These are phyloP conservation scores for Archips xylosteana DNA, from an alignment of 2,888 invertebrate species.

Conservation along the genomic window DNA sequence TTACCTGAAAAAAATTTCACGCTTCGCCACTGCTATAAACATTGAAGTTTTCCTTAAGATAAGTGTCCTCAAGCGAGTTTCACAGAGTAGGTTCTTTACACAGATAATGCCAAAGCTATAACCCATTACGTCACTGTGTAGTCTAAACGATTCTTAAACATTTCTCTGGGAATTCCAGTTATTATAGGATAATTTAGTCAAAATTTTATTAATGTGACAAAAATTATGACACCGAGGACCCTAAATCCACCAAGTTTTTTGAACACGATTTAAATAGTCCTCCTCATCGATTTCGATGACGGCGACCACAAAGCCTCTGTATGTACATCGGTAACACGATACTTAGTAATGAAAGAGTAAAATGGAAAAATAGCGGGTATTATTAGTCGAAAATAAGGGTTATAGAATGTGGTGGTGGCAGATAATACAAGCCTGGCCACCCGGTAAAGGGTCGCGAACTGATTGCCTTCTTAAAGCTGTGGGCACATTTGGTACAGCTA, in stretches of 20 bases:
- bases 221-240: no score
- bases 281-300: no score
- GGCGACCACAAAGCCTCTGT: no score
- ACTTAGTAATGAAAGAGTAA: background rate
- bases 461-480: conserved; percentile 39
- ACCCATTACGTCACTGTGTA: background rate
- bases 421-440: conserved; percentile 49
- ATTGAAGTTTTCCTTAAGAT: conserved; percentile 6
- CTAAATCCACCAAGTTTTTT: no score
- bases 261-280: no score
- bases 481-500: conserved; percentile 21
- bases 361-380: background rate
- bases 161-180: no score
- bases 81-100: background rate
- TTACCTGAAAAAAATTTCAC: no score
- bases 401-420: conserved; percentile 48
- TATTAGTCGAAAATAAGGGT: conserved; percentile 39
- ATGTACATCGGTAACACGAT: no score
- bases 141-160: background rate
- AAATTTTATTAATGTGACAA: no score
- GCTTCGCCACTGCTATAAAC: no score
- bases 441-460: conserved; percentile 44
- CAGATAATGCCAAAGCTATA: background rate
- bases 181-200: no score
- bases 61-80: background rate